These are phyloP conservation scores for Dryas iulia DNA, from an alignment of 1,140 invertebrate species.

Conservation along the genomic window DNA sequence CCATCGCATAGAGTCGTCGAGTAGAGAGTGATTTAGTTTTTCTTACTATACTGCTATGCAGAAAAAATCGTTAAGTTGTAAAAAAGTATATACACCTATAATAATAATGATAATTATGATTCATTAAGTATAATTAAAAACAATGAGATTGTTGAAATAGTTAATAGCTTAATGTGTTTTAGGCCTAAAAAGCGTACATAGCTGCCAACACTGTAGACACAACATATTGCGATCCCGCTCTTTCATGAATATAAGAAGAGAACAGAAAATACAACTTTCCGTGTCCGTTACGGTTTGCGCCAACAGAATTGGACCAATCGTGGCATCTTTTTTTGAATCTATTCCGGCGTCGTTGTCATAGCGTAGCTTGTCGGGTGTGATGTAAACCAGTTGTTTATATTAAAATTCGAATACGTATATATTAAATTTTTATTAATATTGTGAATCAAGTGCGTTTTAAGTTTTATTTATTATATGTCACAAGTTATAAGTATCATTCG, in stretches of 20 bases:
- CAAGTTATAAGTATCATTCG: background rate
- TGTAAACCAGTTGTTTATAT: conserved; percentile 9
- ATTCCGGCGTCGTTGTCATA: conserved; percentile 63
- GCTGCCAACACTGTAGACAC: background rate
- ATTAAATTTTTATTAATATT: background rate
- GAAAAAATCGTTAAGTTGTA: too few species aligned
- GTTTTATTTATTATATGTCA: background rate
- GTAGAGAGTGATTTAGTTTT: too few species aligned
- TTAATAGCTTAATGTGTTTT: background rate
- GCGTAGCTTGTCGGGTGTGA: conserved; percentile 34
- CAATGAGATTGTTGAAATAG: background rate
- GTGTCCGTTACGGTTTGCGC: conserved; percentile 36
- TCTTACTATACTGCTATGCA: too few species aligned
- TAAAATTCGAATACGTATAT: conserved; percentile 4
- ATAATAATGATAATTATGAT: background rate
- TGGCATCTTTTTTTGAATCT: conserved; percentile 56
- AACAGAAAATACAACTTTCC: conserved; percentile 22
- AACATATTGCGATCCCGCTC: background rate
- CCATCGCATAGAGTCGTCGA: too few species aligned
- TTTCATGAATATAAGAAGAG: background rate
- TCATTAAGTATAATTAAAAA: conserved; percentile 3
- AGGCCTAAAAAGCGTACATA: background rate
- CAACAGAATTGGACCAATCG: conserved; percentile 64
- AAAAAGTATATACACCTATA: background rate
- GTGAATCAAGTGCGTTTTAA: conserved; percentile 1